Evolutionary conservation across 2,888 invertebrate genomes (phyloP), one percentile per base, ranked within the genome.

Genomic region (Apodemia hepburni): DNA sequence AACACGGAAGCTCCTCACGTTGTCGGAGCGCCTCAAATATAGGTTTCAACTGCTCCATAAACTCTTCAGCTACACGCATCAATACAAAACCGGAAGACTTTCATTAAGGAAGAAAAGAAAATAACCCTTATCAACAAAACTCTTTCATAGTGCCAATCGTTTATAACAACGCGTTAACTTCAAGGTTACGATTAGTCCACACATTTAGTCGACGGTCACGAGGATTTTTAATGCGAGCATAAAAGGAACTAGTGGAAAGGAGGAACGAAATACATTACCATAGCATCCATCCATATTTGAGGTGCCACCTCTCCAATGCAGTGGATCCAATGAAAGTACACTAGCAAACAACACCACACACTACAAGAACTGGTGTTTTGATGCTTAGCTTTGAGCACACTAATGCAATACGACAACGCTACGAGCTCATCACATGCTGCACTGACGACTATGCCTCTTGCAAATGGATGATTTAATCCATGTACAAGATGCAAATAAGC

Each of bases 21-120:
- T 96, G 96, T 85, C 97, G 95, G 86, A 97, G 94, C 92, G 96
- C 96, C 93, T 97, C 97, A 94, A 98, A 97, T 93, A 98, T 97
- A 84, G 97, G 97, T 96, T 95, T 97, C 95, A 98, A 94, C 93
- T 97, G 97, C 93, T 95, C 96, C 95, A 98, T 94, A 93, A 97
- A 97, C 94, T 97, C 97, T 93, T 97, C 97, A 92, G 97, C 97
- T 97, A 93, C 82, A 90, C 83, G 87, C 75, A 85, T 78, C 79
- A 89, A 89, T 88, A 83, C 79, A 87, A 87, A 90, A 86, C 80
- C 86, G 84, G 84, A 84, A 81, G 66, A 68, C 78, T 78, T 84
- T 82, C 75, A 85, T 84, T 90, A 87, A 78, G 82, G 81, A 78
- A 72, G 75, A 75, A 66, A 78, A 78, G 74, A 69, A 78, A 5